These are phyloP conservation scores for Rhimphoctona megacephalus DNA, from an alignment of 2,888 invertebrate species.

Conservation along the genomic window DNA sequence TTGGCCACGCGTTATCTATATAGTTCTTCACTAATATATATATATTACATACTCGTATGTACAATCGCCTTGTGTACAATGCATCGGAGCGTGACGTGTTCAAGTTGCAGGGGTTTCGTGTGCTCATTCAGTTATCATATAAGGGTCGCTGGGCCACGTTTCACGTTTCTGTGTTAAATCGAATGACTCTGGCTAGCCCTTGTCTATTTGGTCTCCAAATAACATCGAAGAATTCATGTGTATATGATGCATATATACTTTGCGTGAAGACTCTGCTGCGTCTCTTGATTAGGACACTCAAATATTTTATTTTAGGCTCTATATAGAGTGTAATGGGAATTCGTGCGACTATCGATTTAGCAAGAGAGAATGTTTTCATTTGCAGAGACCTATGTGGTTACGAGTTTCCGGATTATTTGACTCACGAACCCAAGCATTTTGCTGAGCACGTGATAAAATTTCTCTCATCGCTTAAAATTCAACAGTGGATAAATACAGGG, in stretches of 20 bases:
- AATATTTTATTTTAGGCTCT: neutral
- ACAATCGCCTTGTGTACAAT: conserved; percentile 22
- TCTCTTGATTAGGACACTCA: neutral
- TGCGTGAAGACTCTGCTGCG: neutral
- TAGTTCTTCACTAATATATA: neutral
- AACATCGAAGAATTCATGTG: conserved; percentile 5
- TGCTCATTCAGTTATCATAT: conserved; percentile 61
- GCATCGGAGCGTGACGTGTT: conserved; percentile 62
- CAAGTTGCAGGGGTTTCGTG: conserved; percentile 58
- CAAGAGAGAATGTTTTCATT: neutral
- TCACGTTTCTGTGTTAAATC: conserved; percentile 49
- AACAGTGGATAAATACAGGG: neutral
- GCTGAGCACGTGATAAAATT: neutral
- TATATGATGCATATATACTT: neutral
- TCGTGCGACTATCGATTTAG: conserved; percentile 12
- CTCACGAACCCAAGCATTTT: neutral
- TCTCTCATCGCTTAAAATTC: neutral
- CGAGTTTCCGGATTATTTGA: conserved; percentile 9
- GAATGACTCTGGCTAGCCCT: conserved; percentile 39
- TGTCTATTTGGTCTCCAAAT: conserved; percentile 31
- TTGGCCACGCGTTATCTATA: conserved; percentile 32
- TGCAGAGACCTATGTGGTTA: conserved; percentile 1
- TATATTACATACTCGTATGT: conserved; percentile 1
- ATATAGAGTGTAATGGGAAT: conserved; percentile 4
- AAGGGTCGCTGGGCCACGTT: conserved; percentile 54